Base-by-base conservation (phyloP, 2,113 vertebrate species). In the Chloropsis cyanopogon region DNA sequence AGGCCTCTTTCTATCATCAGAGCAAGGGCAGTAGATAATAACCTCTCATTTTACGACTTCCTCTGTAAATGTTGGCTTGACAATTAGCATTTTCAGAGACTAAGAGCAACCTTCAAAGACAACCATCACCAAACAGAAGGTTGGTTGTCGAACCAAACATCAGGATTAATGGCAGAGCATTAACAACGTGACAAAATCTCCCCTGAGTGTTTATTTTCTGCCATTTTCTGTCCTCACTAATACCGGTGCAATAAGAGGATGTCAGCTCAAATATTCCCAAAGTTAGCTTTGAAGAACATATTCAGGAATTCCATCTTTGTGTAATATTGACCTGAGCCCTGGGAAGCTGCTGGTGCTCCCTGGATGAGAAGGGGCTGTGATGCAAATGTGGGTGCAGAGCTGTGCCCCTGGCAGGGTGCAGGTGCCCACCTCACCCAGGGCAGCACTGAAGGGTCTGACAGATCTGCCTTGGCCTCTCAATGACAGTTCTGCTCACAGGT, bases 1-100 rank as follows among this genome's bases (percentile, higher is more conserved):
- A 83, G 37, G 56, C 65, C 92, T 49, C 46, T 60, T 92, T 92
- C 88, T 86, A 12, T 88, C 82, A 86, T 92, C 82, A 82, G 92
- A 75, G 53, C 37, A 79, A 96, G 54, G 77, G 88, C 80, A 81
- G 93, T 54, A 92, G 95, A 97, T 96, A 96, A 95, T 95, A 96
- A 95, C 94, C 77, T 81, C 72, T 88, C 72, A 90, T 96, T 97
- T 97, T 97, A 96, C 53, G 60, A 94, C 94, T 96, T 96, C 96
- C 95, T 96, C 86, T 96, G 94, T 96, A 96, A 97, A 97, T 69
- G 90, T 78, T 96, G 88, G 72, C 77, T 94, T 90, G 95, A 93
- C 86, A 97, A 95, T 95, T 96, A 96, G 76, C 37, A 52, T 92
- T 96, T 96, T 96, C 94, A 96, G 95, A 95, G 96, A 72, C 64